A percentile compares a stretch with the other conserved stretches of the same genome.
Conservation (phyloP, 1,140 invertebrate species). For the Choristoneura fumiferana region DNA sequence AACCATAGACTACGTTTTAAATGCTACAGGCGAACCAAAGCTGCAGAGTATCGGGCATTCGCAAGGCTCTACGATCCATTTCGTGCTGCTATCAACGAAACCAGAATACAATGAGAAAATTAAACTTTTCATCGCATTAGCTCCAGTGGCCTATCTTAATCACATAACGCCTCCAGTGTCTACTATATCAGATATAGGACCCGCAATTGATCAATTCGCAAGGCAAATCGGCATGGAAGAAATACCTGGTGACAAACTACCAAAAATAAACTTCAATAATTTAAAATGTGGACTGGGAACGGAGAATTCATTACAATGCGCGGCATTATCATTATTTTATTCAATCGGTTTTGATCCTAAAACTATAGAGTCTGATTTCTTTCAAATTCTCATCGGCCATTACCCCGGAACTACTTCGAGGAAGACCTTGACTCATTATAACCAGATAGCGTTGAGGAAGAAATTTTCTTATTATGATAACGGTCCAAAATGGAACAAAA, state of each 20-base stretch:
- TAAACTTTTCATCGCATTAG: not conserved
- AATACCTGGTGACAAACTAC: conserved; percentile 6
- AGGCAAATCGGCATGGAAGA: not conserved
- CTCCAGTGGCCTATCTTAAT: not conserved
- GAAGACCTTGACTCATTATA: conserved; percentile 1
- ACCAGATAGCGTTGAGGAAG: conserved; percentile 1
- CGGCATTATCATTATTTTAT: not conserved
- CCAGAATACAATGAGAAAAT: conserved; percentile 11
- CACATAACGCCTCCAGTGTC: not conserved
- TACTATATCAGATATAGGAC: not conserved
- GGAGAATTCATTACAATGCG: not conserved
- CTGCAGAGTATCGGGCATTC: conserved; percentile 67
- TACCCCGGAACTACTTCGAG: not conserved
- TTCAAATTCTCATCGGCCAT: not conserved
- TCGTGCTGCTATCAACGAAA: not conserved
- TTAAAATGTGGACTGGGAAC: not conserved
- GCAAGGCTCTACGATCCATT: conserved; percentile 71
- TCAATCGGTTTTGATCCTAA: not conserved
- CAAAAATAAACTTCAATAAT: not conserved
- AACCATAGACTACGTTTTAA: conserved; percentile 79
- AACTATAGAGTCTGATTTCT: conserved; percentile 4
- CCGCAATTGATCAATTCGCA: not conserved
- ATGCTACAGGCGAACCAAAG: conserved; percentile 60
- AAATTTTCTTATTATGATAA: not conserved
- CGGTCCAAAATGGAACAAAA: not conserved